Percentiles rank a stretch among this genome's conserved stretches.
Evolutionary conservation across 2,888 invertebrate species (phyloP).

Genomic region (Epistrophe eligans): DNA sequence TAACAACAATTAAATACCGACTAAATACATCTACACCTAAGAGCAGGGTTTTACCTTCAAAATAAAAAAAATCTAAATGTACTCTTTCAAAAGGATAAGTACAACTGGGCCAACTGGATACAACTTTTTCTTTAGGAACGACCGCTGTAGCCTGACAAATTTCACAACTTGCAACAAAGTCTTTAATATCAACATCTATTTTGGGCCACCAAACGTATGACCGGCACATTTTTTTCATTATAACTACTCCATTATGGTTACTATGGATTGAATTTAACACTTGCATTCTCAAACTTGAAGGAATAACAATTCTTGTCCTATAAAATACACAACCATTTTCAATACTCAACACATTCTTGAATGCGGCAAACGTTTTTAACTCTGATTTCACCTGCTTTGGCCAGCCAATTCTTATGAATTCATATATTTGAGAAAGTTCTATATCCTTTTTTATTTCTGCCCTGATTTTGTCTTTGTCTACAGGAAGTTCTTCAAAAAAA

Average conservation of each 20-base stretch:
- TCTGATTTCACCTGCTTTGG: constrained; percentile 13
- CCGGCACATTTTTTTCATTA: constrained; percentile 78
- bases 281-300: constrained; percentile 35
- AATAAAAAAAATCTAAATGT: constrained; percentile 43
- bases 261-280: constrained; percentile 73
- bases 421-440: constrained; percentile 22
- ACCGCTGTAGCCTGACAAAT: constrained; percentile 34
- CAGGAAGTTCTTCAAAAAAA: constrained; percentile 38
- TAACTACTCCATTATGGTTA: constrained; percentile 77
- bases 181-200: constrained; percentile 77
- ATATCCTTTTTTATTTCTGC: constrained; percentile 10
- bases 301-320: constrained; percentile 63
- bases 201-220: constrained; percentile 78
- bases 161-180: constrained; percentile 71
- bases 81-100: constrained; percentile 40
- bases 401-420: constrained; percentile 25
- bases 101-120: constrained; percentile 32
- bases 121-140: constrained; percentile 34
- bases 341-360: constrained; percentile 3
- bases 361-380: background rate
- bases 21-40: constrained; percentile 7
- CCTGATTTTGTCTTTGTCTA: background rate
- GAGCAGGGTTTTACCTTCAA: constrained; percentile 14
- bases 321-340: constrained; percentile 50
- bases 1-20: constrained; percentile 8